phyloP scores from a whole-genome alignment of 1,140 invertebrate genomes.

The Hyles euphorbiae region DNA sequence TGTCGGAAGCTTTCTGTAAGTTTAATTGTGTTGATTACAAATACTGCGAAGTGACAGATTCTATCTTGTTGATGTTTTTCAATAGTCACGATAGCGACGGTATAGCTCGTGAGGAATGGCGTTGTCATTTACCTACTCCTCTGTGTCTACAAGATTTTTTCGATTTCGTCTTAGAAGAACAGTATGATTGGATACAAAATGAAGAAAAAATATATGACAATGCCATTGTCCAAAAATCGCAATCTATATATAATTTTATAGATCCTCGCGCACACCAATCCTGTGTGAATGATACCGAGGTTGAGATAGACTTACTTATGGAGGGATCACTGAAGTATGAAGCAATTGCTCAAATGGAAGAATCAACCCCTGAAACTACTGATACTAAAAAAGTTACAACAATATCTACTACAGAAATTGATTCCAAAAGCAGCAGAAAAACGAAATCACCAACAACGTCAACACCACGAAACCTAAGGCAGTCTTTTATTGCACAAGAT shows the following conservation, averaged over 20 bases:
- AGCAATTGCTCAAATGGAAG: conserved; percentile 34
- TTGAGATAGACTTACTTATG: conserved; percentile 51
- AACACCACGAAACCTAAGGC: conserved; percentile 28
- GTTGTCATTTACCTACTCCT: conserved; percentile 68
- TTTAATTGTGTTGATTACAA: conserved; percentile 65
- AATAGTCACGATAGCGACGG: conserved; percentile 55
- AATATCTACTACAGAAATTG: conserved; percentile 23
- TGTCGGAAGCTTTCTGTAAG: conserved; percentile 58
- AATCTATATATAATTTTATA: conserved; percentile 36
- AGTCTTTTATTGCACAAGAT: conserved; percentile 18
- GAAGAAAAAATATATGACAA: conserved; percentile 62
- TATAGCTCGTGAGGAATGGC: conserved; percentile 51
- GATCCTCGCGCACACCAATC: conserved; percentile 28
- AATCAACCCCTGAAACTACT: conserved; percentile 11
- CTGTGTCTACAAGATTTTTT: conserved; percentile 75
- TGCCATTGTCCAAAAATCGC: conserved; percentile 28
- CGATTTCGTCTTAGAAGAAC: conserved; percentile 72
- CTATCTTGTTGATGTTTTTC: conserved; percentile 57
- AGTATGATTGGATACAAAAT: conserved; percentile 69
- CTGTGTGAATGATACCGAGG: conserved; percentile 46
- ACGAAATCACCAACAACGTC: conserved; percentile 29
- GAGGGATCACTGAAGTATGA: conserved; percentile 64
- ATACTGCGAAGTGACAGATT: conserved; percentile 64
- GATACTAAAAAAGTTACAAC: conserved; percentile 28
- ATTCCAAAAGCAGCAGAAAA: conserved; percentile 45